Conservation (phyloP, 2,113 vertebrate species). For the Platichthys flesus region DNA sequence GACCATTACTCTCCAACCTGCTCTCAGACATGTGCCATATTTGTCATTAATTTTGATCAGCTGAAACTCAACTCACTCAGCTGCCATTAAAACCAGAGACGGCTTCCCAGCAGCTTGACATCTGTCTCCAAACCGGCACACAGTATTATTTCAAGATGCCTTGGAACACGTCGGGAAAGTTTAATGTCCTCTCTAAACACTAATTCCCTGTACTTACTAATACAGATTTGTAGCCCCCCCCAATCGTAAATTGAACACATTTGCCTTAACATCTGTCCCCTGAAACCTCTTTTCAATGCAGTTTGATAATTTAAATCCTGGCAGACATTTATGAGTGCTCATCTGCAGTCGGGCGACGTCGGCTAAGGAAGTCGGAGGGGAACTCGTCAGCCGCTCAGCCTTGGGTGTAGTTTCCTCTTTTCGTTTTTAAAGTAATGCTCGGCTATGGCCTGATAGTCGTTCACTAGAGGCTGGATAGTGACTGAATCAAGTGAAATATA, state of each 20-base stretch:
- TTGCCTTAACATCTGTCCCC: conserved; percentile 68
- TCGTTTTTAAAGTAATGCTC: conserved; percentile 68
- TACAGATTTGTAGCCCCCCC: conserved; percentile 54
- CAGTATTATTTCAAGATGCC: conserved; percentile 56
- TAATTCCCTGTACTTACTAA: conserved; percentile 64
- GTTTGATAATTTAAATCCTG: conserved; percentile 72
- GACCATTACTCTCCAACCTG: background rate
- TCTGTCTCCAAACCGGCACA: conserved; percentile 54
- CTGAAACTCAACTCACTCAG: conserved; percentile 4
- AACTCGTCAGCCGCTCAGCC: conserved; percentile 53
- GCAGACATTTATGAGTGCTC: conserved; percentile 73
- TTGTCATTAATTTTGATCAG: background rate
- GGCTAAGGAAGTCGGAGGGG: conserved; percentile 22
- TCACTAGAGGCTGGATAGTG: conserved; percentile 67
- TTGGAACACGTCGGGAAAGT: conserved; percentile 54
- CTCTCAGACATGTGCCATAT: background rate
- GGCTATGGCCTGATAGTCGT: conserved; percentile 62
- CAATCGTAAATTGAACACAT: conserved; percentile 68
- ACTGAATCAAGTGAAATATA: conserved; percentile 76
- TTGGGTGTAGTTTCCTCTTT: conserved; percentile 55
- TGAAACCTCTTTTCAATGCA: conserved; percentile 61
- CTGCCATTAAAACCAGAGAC: conserved; percentile 21
- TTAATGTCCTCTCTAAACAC: conserved; percentile 57
- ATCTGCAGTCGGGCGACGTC: conserved; percentile 56
- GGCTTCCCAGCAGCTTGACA: conserved; percentile 44